A percentile compares a stretch with the other conserved stretches of the same genome.
These are phyloP conservation scores for Ailuropoda melanoleuca DNA, from an alignment of 2,113 vertebrate species.

Conservation along the genomic window DNA sequence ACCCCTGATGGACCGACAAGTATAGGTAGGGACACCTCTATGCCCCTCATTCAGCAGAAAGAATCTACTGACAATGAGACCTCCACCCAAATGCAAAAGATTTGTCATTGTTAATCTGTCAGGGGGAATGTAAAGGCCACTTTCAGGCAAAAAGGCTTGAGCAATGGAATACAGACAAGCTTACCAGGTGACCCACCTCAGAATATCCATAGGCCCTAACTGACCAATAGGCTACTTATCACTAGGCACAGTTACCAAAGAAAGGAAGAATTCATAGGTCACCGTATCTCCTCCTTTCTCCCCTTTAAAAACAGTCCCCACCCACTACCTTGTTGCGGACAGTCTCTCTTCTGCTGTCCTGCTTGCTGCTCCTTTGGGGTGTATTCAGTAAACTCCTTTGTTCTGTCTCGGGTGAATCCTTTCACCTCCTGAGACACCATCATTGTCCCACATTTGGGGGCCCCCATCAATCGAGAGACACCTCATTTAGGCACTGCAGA, in stretches of 20 bases:
- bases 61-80: background rate
- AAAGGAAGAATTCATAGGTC: background rate
- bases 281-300: background rate
- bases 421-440: background rate
- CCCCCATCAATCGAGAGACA: background rate
- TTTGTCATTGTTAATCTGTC: background rate
- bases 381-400: background rate
- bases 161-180: background rate
- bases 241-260: background rate
- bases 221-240: background rate
- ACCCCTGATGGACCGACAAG: background rate
- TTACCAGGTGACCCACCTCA: background rate
- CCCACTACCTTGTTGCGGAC: background rate
- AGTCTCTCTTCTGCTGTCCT: background rate
- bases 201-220: background rate
- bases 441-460: background rate
- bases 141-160: background rate
- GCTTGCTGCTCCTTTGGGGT: background rate
- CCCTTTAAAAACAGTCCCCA: background rate
- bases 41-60: background rate
- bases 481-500: background rate
- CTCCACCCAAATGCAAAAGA: background rate
- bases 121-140: background rate
- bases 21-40: background rate
- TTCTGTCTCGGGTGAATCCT: background rate